phyloP scores from a whole-genome alignment of 2,797 vertebrate genomes.

The Pelodytes ibericus region DNA sequence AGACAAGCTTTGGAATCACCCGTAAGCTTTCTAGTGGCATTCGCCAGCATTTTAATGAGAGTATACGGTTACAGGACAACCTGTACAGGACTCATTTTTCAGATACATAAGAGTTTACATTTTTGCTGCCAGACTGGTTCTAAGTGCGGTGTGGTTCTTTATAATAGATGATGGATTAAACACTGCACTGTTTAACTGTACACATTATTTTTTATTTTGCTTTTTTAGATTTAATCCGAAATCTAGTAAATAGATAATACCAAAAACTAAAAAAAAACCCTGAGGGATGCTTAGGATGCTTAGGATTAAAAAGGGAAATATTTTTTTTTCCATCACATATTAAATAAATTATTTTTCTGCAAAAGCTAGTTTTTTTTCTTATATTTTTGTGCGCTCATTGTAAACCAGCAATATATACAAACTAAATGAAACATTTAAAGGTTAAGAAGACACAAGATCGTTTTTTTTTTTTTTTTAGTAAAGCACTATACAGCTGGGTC shows the following conservation, averaged over 20 bases:
- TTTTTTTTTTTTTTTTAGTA: background rate
- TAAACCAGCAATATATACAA: constrained; percentile 76
- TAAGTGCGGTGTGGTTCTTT: no score
- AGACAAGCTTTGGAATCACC: no score
- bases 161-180: no score
- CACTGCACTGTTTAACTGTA: no score
- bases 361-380: constrained; percentile 69
- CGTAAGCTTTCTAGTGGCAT: no score
- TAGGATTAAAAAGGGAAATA: constrained; percentile 69
- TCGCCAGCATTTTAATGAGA: no score
- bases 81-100: no score
- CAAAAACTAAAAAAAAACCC: constrained; percentile 70
- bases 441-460: background rate
- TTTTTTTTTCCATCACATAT: constrained; percentile 65
- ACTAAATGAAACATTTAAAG: constrained; percentile 53
- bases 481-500: constrained; percentile 5
- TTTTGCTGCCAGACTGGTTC: no score
- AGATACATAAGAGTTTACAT: no score
- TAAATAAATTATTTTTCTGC: constrained; percentile 67
- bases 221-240: background rate
- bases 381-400: constrained; percentile 75
- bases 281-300: constrained; percentile 74
- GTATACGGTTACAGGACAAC: no score
- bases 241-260: background rate
- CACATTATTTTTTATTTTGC: background rate